Percentiles rank a stretch among this genome's conserved stretches.
Evolutionary conservation across 2,797 vertebrate genomes (phyloP).

Genomic region (Paratrypauchen microcephalus): DNA sequence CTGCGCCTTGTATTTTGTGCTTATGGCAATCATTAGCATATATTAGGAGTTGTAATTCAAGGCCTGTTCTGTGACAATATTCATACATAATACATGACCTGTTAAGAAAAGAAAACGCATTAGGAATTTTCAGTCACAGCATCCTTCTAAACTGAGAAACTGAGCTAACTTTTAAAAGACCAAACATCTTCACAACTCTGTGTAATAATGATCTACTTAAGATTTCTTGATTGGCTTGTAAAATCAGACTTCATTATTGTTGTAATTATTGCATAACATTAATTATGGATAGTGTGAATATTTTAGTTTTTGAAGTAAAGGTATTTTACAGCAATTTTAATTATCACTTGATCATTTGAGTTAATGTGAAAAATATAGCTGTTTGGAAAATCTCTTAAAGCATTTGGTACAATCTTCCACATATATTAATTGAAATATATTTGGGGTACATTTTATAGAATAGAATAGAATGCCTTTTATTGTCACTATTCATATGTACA

Average conservation of each 20-base stretch:
- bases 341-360: too few relatives aligned
- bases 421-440: neutral
- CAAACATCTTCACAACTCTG: neutral
- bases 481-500: too few relatives aligned
- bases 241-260: neutral
- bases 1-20: slow-evolving; percentile 30
- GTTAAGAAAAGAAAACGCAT: slow-evolving; percentile 41
- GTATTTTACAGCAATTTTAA: too few relatives aligned
- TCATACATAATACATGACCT: slow-evolving; percentile 60
- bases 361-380: too few relatives aligned
- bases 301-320: neutral
- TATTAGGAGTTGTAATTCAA: slow-evolving; percentile 48
- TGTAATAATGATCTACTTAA: neutral
- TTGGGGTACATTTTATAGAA: neutral
- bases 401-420: neutral
- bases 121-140: slow-evolving; percentile 31
- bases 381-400: too few relatives aligned
- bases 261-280: neutral
- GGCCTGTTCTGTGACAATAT: slow-evolving; percentile 42
- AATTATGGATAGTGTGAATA: neutral
- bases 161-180: slow-evolving; percentile 14
- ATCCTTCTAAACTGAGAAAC: slow-evolving; percentile 26
- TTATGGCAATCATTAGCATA: slow-evolving; percentile 45
- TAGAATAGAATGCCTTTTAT: too few relatives aligned
- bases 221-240: neutral